Evolutionary conservation across 2,797 vertebrate species (phyloP), one percentile per base, ranked within the genome.

Genomic region (Phrynocephalus vlangalii): DNA sequence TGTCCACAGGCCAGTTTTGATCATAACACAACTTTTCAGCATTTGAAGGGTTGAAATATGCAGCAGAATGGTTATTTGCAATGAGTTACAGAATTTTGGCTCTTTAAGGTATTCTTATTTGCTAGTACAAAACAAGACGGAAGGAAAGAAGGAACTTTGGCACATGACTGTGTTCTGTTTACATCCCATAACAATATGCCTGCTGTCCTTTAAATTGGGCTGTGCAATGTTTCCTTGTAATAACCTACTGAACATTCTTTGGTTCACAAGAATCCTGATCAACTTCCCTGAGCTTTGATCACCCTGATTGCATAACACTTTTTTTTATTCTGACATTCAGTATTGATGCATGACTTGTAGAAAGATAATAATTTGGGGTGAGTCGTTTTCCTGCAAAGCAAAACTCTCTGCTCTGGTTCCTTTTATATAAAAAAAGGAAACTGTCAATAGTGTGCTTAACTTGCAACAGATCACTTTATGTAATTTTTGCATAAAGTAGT

Each of bases 211-310:
- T 87, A 85, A 91, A 83, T 63, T 63, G 89, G 22, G 68, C 26
- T 90, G 60, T 88, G 82, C 86, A 84, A 89, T 88, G 91, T 91
- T 88, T 82, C 87, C 2, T 72, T 71, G 73, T 72, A 92, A 86
- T 84, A 85, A 89, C 75, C 44, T 33, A 0, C 1, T 83, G 5
- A 28, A 73, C 63, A 67, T 86, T 91, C 86, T 76, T 86, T 78
- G 44, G 6, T 26, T 86, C 87, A 83, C 70, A 60, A 63, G 15
- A 24, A 83, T 90, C 87, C 78, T 70, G 90, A 63, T 63, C 81
- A 6, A 88, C 82, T 52, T 2, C 33, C 91, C 86, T 86, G 68
- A 90, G 79, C 8, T 70, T 87, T 83, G 24, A 78, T 76, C 88
- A 5, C 87, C 84, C 67, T 0, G 0, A 50, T 7, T 85, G 56